Evolutionary conservation across 2,888 invertebrate species (phyloP).

Genomic region (Xestobium rufovillosum): DNA sequence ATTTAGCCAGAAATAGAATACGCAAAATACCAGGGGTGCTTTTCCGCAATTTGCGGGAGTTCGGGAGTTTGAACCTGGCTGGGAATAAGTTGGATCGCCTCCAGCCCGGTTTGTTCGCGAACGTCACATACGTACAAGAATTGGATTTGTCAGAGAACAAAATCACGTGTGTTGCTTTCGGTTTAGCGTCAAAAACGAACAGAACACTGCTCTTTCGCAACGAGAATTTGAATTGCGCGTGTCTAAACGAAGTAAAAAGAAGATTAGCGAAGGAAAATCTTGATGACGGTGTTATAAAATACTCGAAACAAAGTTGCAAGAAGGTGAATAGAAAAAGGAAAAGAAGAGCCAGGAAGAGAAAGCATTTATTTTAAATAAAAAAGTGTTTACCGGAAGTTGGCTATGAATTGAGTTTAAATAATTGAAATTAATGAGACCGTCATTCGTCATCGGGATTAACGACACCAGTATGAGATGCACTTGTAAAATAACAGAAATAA

Average conservation of each 20-base stretch:
- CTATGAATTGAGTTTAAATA: too few relatives aligned
- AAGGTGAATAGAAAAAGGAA: not conserved
- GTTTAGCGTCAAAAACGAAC: constrained; percentile 7
- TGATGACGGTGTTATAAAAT: not conserved
- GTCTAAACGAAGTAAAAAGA: not conserved
- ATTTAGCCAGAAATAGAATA: constrained; percentile 28
- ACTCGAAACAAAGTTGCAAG: not conserved
- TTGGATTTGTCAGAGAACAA: constrained; percentile 17
- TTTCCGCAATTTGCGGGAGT: constrained; percentile 15
- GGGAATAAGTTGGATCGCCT: constrained; percentile 8
- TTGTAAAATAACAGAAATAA: too few relatives aligned
- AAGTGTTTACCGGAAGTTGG: too few relatives aligned
- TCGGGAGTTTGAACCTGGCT: constrained; percentile 7
- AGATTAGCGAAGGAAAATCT: not conserved
- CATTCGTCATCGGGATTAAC: too few relatives aligned
- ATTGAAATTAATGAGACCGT: too few relatives aligned
- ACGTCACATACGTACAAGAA: constrained; percentile 8
- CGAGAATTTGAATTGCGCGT: constrained; percentile 1
- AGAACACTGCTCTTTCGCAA: constrained; percentile 6
- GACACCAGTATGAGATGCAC: too few relatives aligned
- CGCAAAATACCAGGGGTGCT: constrained; percentile 19
- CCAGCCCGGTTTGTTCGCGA: not conserved
- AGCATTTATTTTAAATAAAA: too few relatives aligned
- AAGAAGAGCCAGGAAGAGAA: not conserved
- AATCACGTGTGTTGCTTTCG: constrained; percentile 19